These are phyloP conservation scores for Typhlomys cinereus DNA, from an alignment of 2,113 vertebrate species.

Conservation along the genomic window DNA sequence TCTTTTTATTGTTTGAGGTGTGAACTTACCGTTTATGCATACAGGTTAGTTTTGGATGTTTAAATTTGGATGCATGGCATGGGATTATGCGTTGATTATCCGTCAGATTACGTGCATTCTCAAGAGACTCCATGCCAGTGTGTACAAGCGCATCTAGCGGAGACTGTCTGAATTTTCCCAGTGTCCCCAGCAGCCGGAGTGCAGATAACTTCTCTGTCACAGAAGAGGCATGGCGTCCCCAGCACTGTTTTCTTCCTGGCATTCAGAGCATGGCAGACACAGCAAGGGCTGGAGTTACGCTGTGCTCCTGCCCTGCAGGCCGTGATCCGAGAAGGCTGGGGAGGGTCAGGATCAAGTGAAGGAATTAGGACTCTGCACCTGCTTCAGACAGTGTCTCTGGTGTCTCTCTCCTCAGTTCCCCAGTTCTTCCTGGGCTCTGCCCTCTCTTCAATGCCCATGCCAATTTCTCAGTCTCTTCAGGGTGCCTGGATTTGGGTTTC, in stretches of 20 bases:
- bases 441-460: not conserved
- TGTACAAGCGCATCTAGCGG: not conserved
- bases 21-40: not conserved
- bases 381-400: not conserved
- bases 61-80: not conserved
- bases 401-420: not conserved
- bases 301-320: too few relatives aligned
- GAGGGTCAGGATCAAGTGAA: not conserved
- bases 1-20: not conserved
- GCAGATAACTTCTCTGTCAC: too few relatives aligned
- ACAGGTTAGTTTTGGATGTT: not conserved
- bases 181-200: not conserved
- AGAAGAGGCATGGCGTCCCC: not conserved
- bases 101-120: not conserved
- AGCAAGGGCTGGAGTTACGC: not conserved
- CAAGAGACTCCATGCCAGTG: not conserved
- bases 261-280: not conserved
- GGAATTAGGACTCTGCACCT: not conserved
- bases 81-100: not conserved
- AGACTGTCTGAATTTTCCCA: not conserved
- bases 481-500: not conserved
- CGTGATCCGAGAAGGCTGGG: not conserved
- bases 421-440: too few relatives aligned
- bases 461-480: too few relatives aligned
- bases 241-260: not conserved